Conservation (phyloP, 2,113 vertebrate species). For the Lamprologus sp. region DNA sequence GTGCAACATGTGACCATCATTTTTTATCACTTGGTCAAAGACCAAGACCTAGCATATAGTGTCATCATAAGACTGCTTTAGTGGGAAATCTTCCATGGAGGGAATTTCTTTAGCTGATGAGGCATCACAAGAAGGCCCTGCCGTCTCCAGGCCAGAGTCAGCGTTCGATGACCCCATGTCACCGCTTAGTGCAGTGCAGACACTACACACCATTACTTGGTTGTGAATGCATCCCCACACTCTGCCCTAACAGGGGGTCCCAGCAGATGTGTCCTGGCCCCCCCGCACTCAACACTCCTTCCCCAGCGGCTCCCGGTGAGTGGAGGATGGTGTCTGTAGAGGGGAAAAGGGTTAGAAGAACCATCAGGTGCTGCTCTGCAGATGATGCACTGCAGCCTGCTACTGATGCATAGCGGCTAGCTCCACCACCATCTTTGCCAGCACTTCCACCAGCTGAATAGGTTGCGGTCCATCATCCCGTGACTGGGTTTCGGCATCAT, state of each 20-base stretch:
- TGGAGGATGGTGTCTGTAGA: neutral
- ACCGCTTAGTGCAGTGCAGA: neutral
- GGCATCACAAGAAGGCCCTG: neutral
- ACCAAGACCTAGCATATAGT: neutral
- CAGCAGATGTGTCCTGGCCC: accelerated
- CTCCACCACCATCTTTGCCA: neutral
- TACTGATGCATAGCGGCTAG: neutral
- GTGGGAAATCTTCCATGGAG: neutral
- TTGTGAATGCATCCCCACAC: neutral
- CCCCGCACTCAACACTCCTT: neutral
- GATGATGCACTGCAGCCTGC: neutral
- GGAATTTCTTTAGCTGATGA: neutral
- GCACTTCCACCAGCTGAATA: neutral
- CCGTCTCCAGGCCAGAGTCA: neutral
- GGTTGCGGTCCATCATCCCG: neutral
- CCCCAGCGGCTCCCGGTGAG: neutral
- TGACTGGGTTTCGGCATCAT: neutral
- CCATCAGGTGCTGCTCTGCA: neutral
- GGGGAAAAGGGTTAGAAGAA: neutral
- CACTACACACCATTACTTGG: neutral
- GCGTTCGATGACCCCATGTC: neutral
- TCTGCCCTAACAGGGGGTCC: neutral
- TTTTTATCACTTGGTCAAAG: neutral
- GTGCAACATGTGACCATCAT: neutral
- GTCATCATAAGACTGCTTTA: neutral